A percentile compares a stretch with the other conserved stretches of the same genome.
Conservation (phyloP, 2,113 vertebrate species). For the Rhynchomys soricoides region DNA sequence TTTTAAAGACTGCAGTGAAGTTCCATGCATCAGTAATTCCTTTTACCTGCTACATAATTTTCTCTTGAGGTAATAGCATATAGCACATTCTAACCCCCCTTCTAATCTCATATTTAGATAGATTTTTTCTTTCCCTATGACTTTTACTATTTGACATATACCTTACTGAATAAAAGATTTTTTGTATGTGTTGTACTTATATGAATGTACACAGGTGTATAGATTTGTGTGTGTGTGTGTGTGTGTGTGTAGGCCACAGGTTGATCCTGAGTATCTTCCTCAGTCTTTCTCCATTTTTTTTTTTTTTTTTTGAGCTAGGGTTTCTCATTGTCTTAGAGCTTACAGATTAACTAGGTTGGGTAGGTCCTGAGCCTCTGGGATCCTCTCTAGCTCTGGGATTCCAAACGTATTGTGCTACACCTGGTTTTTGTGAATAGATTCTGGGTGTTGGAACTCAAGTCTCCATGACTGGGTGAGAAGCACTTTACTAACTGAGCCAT, state of each 20-base stretch:
- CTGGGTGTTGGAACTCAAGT: not conserved
- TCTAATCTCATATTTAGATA: not conserved
- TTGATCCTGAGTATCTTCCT: not conserved
- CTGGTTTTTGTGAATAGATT: not conserved
- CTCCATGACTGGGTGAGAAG: too few relatives aligned
- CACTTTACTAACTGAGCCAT: not conserved
- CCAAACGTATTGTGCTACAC: not conserved
- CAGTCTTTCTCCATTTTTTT: not conserved
- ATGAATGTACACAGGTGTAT: not conserved
- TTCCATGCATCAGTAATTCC: not conserved
- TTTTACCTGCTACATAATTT: not conserved
- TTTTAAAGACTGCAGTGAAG: not conserved
- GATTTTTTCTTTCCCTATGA: not conserved
- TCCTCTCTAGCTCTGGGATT: not conserved
- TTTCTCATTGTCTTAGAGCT: not conserved
- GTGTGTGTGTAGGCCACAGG: not conserved
- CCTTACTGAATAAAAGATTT: not conserved
- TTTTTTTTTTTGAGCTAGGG: not conserved
- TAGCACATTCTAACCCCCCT: not conserved
- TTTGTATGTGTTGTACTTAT: not conserved
- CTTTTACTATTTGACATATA: not conserved
- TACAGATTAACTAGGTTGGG: not conserved
- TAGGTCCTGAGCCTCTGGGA: not conserved
- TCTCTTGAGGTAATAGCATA: not conserved
- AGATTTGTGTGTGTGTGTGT: not conserved